Evolutionary conservation across 2,797 vertebrate species (phyloP), one percentile per base, ranked within the genome.

Genomic region (Myoxocephalus aenaeus): DNA sequence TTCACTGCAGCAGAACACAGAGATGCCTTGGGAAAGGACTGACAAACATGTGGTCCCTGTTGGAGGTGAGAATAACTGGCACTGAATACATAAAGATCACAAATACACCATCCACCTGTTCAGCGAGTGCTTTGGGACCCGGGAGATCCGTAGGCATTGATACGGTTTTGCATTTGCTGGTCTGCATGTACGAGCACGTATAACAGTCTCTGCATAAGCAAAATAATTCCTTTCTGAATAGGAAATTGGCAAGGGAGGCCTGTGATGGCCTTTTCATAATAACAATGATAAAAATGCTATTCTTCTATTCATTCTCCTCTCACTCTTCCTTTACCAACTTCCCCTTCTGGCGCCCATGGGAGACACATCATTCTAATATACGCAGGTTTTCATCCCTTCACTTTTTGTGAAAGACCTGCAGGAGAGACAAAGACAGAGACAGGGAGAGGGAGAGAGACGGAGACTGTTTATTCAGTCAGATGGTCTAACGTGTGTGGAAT

Each of bases 401-500:
- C 50, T 80, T 79, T 87, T 79, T 89, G 87, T 86, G 79, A 89
- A 77, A 85, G 76, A 89, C 76, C 81, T 78, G 75, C 70, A 70
- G 54, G 40, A 83, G 73, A 88, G 83, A 81, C 27, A 42, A 73
- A 59, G 46, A 58, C 20, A 46, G 53, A 32, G 62, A 79, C 40
- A 44, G 40, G 6, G 22, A 72, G 69, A 67, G 65, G 81, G 54
- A 63, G 50, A 10, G 32, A 70, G 70, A 69, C 65, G 12, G 65
- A 62, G 67, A 72, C 78, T 87, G 85, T 93, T 94, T 92, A 86
- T 86, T 91, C 76, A 86, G 87, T 90, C 80, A 86, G 83, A 89
- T 87, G 80, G 81, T 85, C 75, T 87, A 92, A 88, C 73, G 65
- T 86, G 84, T 87, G 70, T 73, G 71, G 82, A 89, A 88, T 90